A percentile compares a stretch with the other conserved stretches of the same genome.
Evolutionary conservation across 2,797 vertebrate genomes (phyloP).

Genomic region (Hemibagrus guttatus): DNA sequence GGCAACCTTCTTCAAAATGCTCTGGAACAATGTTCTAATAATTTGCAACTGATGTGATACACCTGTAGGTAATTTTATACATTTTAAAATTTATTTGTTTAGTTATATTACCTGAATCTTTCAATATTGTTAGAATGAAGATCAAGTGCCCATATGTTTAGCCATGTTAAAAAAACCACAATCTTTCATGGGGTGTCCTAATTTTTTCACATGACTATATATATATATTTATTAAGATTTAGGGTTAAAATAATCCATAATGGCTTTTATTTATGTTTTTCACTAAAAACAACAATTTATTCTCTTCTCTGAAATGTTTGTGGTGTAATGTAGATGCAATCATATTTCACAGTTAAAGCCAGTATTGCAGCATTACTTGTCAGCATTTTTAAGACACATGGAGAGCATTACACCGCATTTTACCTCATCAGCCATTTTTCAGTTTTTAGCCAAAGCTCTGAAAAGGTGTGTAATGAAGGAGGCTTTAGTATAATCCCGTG

Average conservation of each 20-base stretch:
- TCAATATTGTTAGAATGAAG: no score
- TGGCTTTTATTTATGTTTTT: background rate
- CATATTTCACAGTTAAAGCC: constrained; percentile 18
- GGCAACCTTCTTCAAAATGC: no score
- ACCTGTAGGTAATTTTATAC: no score
- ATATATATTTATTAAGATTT: background rate
- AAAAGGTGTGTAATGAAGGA: constrained; percentile 4
- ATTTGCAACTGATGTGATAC: no score
- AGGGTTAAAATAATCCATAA: background rate
- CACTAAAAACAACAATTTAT: background rate
- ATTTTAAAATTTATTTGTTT: no score
- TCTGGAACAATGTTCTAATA: no score
- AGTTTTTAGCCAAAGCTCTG: background rate
- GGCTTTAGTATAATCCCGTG: background rate
- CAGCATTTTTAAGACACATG: background rate
- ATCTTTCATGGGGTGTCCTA: no score
- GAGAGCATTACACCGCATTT: background rate
- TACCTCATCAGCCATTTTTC: background rate
- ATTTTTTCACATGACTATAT: no score
- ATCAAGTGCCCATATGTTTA: no score
- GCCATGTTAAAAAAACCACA: no score
- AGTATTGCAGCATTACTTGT: constrained; percentile 20
- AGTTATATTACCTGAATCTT: no score
- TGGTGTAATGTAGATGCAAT: background rate
- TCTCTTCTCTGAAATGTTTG: background rate